Conservation (phyloP, 2,797 vertebrate genomes). For the Odontamblyopus rebecca region DNA sequence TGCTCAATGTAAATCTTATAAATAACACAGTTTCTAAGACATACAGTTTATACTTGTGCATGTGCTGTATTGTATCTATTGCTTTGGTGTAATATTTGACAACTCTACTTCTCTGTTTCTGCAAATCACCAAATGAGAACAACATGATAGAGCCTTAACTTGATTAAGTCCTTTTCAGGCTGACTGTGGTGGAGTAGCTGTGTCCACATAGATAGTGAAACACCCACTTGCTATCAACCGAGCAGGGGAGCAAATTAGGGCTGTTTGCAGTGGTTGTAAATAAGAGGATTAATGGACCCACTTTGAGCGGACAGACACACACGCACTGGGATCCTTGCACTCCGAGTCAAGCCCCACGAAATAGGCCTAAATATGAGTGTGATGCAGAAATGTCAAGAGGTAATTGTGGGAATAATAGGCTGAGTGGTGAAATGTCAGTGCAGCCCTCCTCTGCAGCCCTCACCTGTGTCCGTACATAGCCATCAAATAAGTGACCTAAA, state of each 20-base stretch:
- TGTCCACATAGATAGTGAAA: slow-evolving; percentile 36
- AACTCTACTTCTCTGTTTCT: background rate
- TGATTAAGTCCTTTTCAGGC: slow-evolving; percentile 45
- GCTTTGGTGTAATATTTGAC: background rate
- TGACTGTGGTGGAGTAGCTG: slow-evolving; percentile 34
- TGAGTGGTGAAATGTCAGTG: slow-evolving; percentile 64
- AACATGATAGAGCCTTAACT: slow-evolving; percentile 54
- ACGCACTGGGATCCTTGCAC: background rate
- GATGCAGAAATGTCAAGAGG: slow-evolving; percentile 70
- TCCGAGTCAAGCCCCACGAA: slow-evolving; percentile 8
- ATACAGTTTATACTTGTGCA: background rate
- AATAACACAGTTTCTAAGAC: background rate
- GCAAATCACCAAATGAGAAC: slow-evolving; percentile 37
- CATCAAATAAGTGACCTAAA: slow-evolving; percentile 7
- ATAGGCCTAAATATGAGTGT: slow-evolving; percentile 56
- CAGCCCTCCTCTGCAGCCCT: slow-evolving; percentile 29
- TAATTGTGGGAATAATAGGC: slow-evolving; percentile 67
- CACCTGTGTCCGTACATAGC: slow-evolving; percentile 27
- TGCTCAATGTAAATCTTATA: background rate
- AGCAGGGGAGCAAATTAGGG: slow-evolving; percentile 46
- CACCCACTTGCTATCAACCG: slow-evolving; percentile 43
- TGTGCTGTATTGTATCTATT: background rate
- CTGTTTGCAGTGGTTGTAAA: slow-evolving; percentile 52
- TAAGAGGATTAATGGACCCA: slow-evolving; percentile 54
- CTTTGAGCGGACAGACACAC: slow-evolving; percentile 30